These are phyloP conservation scores for Micropoecilia bifurca DNA, from an alignment of 2,797 vertebrate species.

Conservation along the genomic window DNA sequence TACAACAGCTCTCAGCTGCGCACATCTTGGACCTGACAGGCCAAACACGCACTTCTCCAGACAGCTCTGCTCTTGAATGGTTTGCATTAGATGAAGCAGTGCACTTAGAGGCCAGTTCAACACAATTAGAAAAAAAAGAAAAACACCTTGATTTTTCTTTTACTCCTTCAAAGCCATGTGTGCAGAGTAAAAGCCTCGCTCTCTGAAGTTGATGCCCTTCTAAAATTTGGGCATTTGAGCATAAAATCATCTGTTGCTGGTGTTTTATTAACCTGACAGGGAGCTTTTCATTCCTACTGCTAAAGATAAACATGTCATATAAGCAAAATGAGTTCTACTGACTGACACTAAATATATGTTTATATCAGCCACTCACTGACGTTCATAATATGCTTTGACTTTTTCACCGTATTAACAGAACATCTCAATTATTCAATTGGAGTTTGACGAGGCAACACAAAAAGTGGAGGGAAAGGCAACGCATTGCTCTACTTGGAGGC, in stretches of 20 bases:
- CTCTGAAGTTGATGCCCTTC: not conserved
- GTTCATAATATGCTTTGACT: not conserved
- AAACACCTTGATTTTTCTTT: constrained; percentile 3
- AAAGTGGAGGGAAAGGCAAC: not conserved
- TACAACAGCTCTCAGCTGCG: constrained; percentile 76
- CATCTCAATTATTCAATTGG: not conserved
- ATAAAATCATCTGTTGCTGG: not conserved
- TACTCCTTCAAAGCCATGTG: not conserved
- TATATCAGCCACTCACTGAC: not conserved
- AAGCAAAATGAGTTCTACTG: not conserved
- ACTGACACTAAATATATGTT: not conserved
- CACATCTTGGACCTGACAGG: constrained; percentile 61
- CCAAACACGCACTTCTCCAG: constrained; percentile 66
- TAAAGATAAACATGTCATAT: not conserved
- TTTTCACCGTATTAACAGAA: not conserved
- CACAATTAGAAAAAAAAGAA: not conserved
- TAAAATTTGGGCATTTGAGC: not conserved
- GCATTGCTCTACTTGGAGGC: not conserved
- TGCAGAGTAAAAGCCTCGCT: not conserved
- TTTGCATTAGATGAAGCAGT: constrained; percentile 44
- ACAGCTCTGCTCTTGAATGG: constrained; percentile 47
- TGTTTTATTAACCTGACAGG: not conserved
- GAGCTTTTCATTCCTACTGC: not conserved
- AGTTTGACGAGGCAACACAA: not conserved
- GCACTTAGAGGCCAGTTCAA: constrained; percentile 22